A percentile compares a stretch with the other conserved stretches of the same genome.
Conservation (phyloP, 2,113 vertebrate genomes). For the Cinclus cinclus region DNA sequence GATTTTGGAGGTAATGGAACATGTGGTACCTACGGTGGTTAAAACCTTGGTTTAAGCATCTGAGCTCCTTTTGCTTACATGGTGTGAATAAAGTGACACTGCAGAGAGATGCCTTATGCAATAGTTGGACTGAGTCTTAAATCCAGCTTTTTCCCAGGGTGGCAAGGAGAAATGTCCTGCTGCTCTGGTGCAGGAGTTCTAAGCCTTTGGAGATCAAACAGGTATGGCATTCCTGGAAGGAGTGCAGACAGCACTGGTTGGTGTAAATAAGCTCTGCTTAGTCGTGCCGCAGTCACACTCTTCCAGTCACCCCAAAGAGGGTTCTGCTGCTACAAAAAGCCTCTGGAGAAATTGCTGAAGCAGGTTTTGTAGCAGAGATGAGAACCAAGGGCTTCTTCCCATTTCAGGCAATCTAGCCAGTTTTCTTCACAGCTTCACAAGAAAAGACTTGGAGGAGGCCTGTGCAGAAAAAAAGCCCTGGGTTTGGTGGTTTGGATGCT, state of each 20-base stretch:
- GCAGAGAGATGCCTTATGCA: neutral
- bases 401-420: neutral
- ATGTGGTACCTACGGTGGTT: neutral
- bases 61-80: neutral
- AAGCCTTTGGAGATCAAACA: neutral
- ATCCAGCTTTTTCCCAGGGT: neutral
- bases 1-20: neutral
- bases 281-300: neutral
- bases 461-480: neutral
- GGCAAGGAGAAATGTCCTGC: neutral
- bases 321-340: neutral
- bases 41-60: neutral
- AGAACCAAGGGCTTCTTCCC: neutral
- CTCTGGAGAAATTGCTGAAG: neutral
- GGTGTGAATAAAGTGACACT: rapidly evolving
- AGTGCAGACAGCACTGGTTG: neutral
- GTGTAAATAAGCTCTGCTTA: neutral
- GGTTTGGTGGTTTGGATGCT: neutral
- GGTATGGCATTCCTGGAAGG: neutral
- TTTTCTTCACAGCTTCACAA: neutral
- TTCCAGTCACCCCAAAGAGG: neutral
- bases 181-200: neutral
- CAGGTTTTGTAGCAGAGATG: neutral
- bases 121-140: neutral
- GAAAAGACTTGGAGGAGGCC: neutral